These are phyloP conservation scores for Coccyzus lansbergi DNA, from an alignment of 2,797 vertebrate genomes.

Conservation along the genomic window DNA sequence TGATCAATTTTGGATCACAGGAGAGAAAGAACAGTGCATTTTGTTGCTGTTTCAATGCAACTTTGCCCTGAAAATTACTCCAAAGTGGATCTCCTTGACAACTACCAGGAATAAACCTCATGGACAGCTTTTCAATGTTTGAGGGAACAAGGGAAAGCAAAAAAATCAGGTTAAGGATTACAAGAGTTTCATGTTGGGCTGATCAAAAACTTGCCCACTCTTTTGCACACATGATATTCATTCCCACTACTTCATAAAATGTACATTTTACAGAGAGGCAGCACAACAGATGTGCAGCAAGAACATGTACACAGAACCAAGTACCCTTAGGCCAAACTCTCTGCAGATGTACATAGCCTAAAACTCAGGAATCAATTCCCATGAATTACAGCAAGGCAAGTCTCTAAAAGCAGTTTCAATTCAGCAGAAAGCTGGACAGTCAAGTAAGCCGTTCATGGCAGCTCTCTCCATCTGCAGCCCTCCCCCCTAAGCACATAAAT, in stretches of 20 bases:
- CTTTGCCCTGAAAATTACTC: not conserved
- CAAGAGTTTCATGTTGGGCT: not conserved
- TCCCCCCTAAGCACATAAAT: not conserved
- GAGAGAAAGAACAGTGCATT: not conserved
- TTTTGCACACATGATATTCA: not conserved
- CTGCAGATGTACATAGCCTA: not conserved
- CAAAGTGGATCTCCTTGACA: not conserved
- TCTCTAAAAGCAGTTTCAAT: not conserved
- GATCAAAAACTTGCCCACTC: not conserved
- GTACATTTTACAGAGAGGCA: not conserved
- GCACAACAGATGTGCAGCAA: not conserved
- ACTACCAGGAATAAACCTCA: not conserved
- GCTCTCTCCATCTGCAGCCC: not conserved
- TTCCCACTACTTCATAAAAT: not conserved
- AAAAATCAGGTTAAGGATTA: not conserved
- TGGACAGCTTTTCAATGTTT: not conserved
- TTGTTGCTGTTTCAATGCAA: not conserved
- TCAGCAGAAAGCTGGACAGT: not conserved
- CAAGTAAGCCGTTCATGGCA: not conserved
- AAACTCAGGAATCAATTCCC: not conserved
- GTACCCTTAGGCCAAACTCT: not conserved
- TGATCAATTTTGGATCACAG: not conserved
- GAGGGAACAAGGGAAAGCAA: not conserved
- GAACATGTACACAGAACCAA: not conserved
- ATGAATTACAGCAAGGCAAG: not conserved